Evolutionary conservation across 1,140 invertebrate genomes (phyloP).

Genomic region (Elysia chlorotica): DNA sequence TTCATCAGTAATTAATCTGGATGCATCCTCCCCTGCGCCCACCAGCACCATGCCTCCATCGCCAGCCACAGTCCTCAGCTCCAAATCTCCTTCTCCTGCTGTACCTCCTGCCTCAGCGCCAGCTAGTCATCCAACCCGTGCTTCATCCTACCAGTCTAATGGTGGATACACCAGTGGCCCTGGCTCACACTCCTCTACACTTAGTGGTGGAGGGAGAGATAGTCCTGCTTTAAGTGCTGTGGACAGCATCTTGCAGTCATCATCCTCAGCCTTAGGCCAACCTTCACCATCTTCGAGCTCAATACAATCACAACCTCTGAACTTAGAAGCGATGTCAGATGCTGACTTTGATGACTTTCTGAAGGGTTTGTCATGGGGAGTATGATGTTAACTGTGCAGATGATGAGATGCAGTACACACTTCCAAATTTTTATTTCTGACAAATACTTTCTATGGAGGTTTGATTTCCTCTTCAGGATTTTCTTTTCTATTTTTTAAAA

Average conservation of each 20-base stretch:
- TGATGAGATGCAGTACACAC: no score
- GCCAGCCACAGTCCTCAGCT: slow-evolving; percentile 20
- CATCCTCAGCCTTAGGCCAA: slow-evolving; percentile 24
- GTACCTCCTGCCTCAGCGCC: slow-evolving; percentile 36
- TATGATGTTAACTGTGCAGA: no score
- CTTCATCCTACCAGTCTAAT: slow-evolving; percentile 19
- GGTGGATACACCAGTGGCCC: background rate
- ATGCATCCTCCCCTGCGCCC: slow-evolving; percentile 45
- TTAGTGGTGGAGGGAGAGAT: background rate
- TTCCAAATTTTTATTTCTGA: no score
- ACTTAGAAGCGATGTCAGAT: slow-evolving; percentile 38
- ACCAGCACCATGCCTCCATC: slow-evolving; percentile 26
- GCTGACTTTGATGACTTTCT: slow-evolving; percentile 53
- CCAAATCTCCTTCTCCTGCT: slow-evolving; percentile 37
- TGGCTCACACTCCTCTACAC: slow-evolving; percentile 16
- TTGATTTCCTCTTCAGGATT: no score
- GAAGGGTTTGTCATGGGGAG: slow-evolving; percentile 42
- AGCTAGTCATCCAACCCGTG: slow-evolving; percentile 18
- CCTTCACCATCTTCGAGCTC: slow-evolving; percentile 19
- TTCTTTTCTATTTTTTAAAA: no score
- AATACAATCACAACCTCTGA: slow-evolving; percentile 17
- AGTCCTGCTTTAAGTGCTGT: slow-evolving; percentile 25
- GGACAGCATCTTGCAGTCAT: slow-evolving; percentile 27
- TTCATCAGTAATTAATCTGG: slow-evolving; percentile 54
- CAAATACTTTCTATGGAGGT: no score